A percentile compares a stretch with the other conserved stretches of the same genome.
phyloP scores from a whole-genome alignment of 1,140 invertebrate species.

The Arion vulgaris region DNA sequence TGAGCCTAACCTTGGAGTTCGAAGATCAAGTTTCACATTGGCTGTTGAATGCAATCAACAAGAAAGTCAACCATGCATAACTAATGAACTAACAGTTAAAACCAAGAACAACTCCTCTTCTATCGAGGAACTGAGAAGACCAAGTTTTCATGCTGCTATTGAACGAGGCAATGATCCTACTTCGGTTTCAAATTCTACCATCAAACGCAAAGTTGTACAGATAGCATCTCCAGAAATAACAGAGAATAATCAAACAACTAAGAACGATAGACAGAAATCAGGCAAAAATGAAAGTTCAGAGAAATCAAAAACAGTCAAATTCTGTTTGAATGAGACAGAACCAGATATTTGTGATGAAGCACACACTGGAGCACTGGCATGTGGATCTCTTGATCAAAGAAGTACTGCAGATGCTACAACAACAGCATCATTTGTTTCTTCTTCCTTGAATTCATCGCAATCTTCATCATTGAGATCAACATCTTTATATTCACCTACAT shows the following conservation, averaged over 20 bases:
- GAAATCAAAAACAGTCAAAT: background rate
- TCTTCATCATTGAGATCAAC: background rate
- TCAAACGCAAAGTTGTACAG: background rate
- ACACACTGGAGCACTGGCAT: background rate
- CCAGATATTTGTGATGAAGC: background rate
- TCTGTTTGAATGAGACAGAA: background rate
- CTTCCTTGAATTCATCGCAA: background rate
- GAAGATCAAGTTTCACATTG: constrained; percentile 32
- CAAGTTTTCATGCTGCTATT: constrained; percentile 41
- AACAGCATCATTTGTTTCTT: background rate
- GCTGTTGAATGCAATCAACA: constrained; percentile 37
- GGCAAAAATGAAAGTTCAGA: background rate
- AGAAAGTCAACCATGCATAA: background rate
- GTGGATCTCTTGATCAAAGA: background rate
- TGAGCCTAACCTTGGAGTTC: constrained; percentile 8
- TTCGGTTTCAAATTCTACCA: background rate
- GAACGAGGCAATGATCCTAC: constrained; percentile 20
- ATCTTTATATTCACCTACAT: background rate
- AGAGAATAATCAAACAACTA: background rate
- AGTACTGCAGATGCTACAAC: background rate
- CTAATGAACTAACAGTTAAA: background rate
- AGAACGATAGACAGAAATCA: background rate
- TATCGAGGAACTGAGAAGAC: constrained; percentile 19
- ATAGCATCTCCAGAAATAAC: background rate
- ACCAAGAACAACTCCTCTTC: background rate